Conservation (phyloP, 2,797 vertebrate species). For the Aulostomus chinensis region DNA sequence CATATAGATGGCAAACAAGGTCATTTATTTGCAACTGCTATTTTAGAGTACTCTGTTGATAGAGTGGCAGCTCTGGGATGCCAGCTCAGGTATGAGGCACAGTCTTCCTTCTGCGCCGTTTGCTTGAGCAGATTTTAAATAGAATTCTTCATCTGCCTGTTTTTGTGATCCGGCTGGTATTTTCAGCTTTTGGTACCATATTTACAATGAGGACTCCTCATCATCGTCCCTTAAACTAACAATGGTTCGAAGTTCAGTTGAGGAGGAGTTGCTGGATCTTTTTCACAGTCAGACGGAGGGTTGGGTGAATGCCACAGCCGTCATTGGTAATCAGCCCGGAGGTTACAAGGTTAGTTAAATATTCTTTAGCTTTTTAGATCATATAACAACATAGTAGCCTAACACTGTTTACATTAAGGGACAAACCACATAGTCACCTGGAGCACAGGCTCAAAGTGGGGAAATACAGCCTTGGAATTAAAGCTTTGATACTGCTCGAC, state of each 20-base stretch:
- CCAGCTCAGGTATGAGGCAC: conserved; percentile 69
- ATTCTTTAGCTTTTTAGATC: too few relatives aligned
- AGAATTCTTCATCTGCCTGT: not conserved
- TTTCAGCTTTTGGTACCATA: conserved; percentile 82
- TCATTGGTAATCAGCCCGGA: conserved; percentile 74
- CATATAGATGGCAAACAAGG: conserved; percentile 32
- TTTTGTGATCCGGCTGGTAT: conserved; percentile 16
- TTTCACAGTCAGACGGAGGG: conserved; percentile 21
- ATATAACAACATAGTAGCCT: too few relatives aligned
- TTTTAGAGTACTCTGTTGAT: conserved; percentile 61
- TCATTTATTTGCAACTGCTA: rapidly evolving
- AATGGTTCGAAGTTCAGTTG: conserved; percentile 9
- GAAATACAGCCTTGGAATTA: too few relatives aligned
- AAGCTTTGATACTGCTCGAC: too few relatives aligned
- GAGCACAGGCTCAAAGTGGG: too few relatives aligned
- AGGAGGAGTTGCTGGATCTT: conserved; percentile 35
- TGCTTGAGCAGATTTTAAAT: not conserved
- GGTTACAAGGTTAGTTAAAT: conserved; percentile 72
- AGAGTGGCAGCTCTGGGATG: conserved; percentile 66
- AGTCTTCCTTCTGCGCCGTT: too few relatives aligned
- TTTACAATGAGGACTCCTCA: conserved; percentile 6
- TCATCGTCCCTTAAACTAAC: conserved; percentile 33
- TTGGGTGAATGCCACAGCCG: conserved; percentile 68
- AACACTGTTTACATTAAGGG: too few relatives aligned
- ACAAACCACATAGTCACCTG: too few relatives aligned